Percentiles rank a stretch among this genome's conserved stretches.
Evolutionary conservation across 2,797 vertebrate species (phyloP).

Genomic region (Buphagus erythrorhynchus): DNA sequence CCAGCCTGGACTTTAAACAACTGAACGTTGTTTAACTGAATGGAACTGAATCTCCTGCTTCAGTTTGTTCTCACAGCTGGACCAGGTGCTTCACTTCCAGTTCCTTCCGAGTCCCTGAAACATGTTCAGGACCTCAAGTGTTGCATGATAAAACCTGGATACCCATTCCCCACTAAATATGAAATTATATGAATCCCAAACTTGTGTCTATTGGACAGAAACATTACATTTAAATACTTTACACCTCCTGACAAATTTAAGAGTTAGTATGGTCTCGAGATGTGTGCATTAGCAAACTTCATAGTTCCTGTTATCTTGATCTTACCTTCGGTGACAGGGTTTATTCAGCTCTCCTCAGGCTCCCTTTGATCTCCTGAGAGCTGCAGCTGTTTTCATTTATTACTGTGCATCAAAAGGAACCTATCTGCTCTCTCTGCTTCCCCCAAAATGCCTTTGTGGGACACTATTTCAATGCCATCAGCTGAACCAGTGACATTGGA

Average conservation of each 20-base stretch:
- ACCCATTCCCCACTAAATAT: background rate
- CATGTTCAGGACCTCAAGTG: background rate
- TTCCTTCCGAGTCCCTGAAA: background rate
- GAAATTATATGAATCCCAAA: background rate
- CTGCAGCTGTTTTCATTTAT: constrained; percentile 24
- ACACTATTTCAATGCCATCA: background rate
- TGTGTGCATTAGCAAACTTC: background rate
- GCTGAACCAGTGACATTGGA: background rate
- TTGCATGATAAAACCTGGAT: background rate
- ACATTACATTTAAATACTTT: background rate
- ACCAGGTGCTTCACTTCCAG: background rate
- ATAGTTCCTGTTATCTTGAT: background rate
- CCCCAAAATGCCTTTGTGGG: background rate
- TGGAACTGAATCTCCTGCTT: too few relatives aligned
- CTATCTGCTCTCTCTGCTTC: background rate
- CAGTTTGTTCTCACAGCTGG: background rate
- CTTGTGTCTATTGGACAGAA: background rate
- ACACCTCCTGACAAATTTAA: background rate
- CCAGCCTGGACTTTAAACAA: background rate
- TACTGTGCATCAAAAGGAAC: background rate
- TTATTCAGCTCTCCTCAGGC: constrained; percentile 34
- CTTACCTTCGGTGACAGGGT: background rate
- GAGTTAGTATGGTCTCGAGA: background rate
- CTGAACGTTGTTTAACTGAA: background rate
- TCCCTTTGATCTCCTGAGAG: constrained; percentile 40